A percentile compares a stretch with the other conserved stretches of the same genome.
Evolutionary conservation across 2,113 vertebrate species (phyloP).

Genomic region (Cettia cetti): DNA sequence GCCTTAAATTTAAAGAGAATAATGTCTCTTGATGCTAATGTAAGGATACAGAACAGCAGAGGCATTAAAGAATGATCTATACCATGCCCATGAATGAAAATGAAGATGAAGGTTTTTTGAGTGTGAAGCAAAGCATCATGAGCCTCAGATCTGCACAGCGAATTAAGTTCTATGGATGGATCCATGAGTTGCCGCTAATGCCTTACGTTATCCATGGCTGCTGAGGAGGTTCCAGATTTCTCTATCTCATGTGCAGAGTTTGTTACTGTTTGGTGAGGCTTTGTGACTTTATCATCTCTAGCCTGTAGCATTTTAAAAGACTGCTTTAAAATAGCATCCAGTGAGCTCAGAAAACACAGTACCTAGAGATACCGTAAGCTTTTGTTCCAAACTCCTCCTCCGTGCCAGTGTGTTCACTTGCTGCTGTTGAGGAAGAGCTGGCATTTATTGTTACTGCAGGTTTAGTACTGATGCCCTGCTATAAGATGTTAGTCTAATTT

Average conservation of each 20-base stretch:
- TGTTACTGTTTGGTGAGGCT: not conserved
- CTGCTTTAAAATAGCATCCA: not conserved
- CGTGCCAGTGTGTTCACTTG: not conserved
- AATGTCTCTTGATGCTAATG: not conserved
- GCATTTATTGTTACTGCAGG: not conserved
- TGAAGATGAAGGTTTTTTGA: not conserved
- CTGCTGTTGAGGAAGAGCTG: not conserved
- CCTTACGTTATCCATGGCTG: not conserved
- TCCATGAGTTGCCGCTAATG: not conserved
- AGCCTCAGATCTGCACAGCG: not conserved
- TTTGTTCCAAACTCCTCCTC: not conserved
- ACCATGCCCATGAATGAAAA: not conserved
- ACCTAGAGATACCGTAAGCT: not conserved
- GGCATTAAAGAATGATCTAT: slow-evolving; percentile 9
- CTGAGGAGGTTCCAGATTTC: not conserved
- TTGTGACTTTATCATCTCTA: not conserved
- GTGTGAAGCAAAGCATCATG: not conserved
- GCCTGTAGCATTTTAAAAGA: not conserved
- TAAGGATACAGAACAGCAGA: not conserved
- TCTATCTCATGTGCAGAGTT: not conserved
- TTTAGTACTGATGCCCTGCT: not conserved
- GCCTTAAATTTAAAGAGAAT: not conserved
- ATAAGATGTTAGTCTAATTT: not conserved
- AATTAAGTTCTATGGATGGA: not conserved
- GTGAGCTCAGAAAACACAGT: not conserved